Conservation (phyloP, 2,888 invertebrate genomes). For the Ptychoptera contaminata region DNA sequence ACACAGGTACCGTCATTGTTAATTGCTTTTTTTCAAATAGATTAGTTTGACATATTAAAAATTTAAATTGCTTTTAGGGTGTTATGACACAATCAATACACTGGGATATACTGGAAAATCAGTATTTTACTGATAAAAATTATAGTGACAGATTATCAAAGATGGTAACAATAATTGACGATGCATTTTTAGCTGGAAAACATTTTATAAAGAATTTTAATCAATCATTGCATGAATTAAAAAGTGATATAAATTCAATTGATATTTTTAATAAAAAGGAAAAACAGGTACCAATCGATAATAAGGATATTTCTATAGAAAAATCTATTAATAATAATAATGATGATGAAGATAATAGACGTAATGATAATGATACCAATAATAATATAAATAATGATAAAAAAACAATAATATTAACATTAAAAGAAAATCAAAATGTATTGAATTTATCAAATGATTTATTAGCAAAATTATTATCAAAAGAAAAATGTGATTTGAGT, state of each 20-base stretch:
- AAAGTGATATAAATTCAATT: slow-evolving; percentile 22
- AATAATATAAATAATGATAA: not conserved
- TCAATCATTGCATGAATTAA: slow-evolving; percentile 32
- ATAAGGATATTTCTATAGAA: slow-evolving; percentile 14
- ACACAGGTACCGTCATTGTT: slow-evolving; percentile 46
- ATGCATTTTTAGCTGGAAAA: slow-evolving; percentile 54
- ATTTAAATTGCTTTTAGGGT: slow-evolving; percentile 40
- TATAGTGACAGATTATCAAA: slow-evolving; percentile 75
- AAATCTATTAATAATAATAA: not conserved
- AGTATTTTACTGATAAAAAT: slow-evolving; percentile 65
- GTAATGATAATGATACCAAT: slow-evolving; percentile 1
- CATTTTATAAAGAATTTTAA: slow-evolving; percentile 53
- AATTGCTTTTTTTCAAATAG: not conserved
- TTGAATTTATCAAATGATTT: slow-evolving; percentile 31
- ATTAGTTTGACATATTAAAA: not conserved
- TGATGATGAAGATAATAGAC: slow-evolving; percentile 2
- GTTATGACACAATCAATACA: slow-evolving; percentile 91
- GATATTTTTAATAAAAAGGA: slow-evolving; percentile 13
- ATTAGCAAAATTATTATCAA: slow-evolving; percentile 32
- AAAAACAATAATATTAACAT: not conserved
- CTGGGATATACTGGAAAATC: slow-evolving; percentile 80
- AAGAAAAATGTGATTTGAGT: slow-evolving; percentile 32
- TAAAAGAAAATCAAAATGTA: slow-evolving; percentile 16
- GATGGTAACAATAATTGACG: slow-evolving; percentile 67
- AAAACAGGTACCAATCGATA: slow-evolving; percentile 22